These are phyloP conservation scores for Lysiphlebus fabarum DNA, from an alignment of 1,140 invertebrate genomes.

Conservation along the genomic window DNA sequence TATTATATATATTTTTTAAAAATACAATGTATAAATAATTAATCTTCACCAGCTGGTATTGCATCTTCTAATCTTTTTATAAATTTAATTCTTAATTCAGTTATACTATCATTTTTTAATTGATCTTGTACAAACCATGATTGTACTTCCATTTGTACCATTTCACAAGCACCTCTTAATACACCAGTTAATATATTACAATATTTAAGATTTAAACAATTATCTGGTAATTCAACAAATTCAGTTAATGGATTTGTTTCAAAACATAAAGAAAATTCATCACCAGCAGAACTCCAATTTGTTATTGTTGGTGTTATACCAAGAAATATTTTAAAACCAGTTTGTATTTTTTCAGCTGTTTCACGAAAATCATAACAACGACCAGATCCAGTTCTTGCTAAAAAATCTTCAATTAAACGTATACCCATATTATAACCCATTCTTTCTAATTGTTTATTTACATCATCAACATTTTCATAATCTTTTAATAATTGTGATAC, in stretches of 20 bases:
- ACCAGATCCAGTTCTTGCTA: constrained; percentile 85
- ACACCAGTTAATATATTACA: constrained; percentile 93
- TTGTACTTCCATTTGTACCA: constrained; percentile 84
- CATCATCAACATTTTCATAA: constrained; percentile 95
- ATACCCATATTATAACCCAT: constrained; percentile 99
- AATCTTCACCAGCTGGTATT: constrained; percentile 96
- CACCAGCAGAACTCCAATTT: constrained; percentile 89
- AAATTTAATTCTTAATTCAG: constrained; percentile 94
- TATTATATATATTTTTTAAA: too few species aligned
- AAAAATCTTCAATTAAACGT: constrained; percentile 94
- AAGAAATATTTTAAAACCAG: constrained; percentile 85
- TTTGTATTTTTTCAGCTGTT: constrained; percentile 94
- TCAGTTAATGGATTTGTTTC: constrained; percentile 96
- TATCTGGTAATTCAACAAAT: constrained; percentile 95
- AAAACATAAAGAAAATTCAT: constrained; percentile 95
- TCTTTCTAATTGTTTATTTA: constrained; percentile 88
- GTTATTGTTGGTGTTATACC: constrained; percentile 86
- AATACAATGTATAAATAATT: too few species aligned
- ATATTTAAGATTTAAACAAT: constrained; percentile 82
- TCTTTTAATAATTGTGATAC: constrained; percentile 97
- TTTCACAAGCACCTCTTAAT: constrained; percentile 91
- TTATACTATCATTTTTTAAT: constrained; percentile 90
- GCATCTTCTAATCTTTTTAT: constrained; percentile 94
- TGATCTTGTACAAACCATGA: constrained; percentile 88
- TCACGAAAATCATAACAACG: constrained; percentile 94